These are phyloP conservation scores for Trachymyrmex septentrionalis DNA, from an alignment of 1,140 invertebrate genomes.

Conservation along the genomic window DNA sequence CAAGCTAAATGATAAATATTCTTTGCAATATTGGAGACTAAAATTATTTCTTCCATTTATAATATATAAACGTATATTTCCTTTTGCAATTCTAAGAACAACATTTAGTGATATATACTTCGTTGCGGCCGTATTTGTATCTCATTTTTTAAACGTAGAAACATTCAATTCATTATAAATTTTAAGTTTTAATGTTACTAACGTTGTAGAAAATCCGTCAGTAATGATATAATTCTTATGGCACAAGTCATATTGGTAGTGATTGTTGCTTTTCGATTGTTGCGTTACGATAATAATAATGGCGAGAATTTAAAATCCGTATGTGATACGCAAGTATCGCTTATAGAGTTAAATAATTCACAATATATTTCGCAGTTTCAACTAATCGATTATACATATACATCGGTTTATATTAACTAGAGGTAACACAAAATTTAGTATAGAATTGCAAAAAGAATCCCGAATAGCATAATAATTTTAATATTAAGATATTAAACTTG, in stretches of 20 bases:
- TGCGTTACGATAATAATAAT: constrained; percentile 29
- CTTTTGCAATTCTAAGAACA: background rate
- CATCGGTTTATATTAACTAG: background rate
- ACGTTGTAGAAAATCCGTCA: background rate
- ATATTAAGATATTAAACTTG: background rate
- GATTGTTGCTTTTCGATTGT: background rate
- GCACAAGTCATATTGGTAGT: background rate
- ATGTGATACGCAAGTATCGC: background rate
- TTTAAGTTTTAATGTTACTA: background rate
- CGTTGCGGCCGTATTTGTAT: background rate
- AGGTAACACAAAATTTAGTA: background rate
- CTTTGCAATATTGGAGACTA: background rate
- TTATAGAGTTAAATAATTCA: constrained; percentile 3
- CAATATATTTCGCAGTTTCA: background rate
- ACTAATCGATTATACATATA: constrained; percentile 5
- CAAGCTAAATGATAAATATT: background rate
- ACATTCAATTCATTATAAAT: background rate
- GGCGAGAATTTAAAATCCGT: background rate
- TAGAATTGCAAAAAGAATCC: background rate
- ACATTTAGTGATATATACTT: background rate
- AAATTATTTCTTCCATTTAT: background rate
- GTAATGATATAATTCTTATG: background rate
- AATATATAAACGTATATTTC: background rate
- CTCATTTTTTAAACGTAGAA: background rate
- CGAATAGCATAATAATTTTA: background rate